These are phyloP conservation scores for Drosophila greeni DNA, from an alignment of 2,888 invertebrate genomes.

Conservation along the genomic window DNA sequence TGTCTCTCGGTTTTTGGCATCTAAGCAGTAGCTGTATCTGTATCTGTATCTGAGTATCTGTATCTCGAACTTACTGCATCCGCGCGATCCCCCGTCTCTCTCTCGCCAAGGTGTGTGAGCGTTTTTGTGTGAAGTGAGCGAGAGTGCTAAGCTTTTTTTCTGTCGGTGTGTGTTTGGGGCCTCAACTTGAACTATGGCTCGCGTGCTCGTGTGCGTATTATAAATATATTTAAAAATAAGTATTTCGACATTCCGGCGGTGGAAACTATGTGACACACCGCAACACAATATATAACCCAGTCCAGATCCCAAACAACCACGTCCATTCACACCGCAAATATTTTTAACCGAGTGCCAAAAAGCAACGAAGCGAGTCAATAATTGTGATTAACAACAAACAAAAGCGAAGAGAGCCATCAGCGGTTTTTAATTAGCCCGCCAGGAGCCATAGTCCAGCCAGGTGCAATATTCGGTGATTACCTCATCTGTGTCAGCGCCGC, in stretches of 20 bases:
- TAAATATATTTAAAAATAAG: slow-evolving; percentile 67
- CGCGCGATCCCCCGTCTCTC: slow-evolving; percentile 16
- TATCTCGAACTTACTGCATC: slow-evolving; percentile 30
- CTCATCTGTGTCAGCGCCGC: slow-evolving; percentile 58
- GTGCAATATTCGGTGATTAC: slow-evolving; percentile 62
- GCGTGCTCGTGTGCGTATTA: slow-evolving; percentile 43
- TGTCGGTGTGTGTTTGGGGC: slow-evolving; percentile 23
- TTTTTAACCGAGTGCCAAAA: slow-evolving; percentile 42
- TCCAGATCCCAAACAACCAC: slow-evolving; percentile 34
- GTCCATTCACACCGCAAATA: slow-evolving; percentile 15
- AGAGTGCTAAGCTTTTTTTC: slow-evolving; percentile 58
- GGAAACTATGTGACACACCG: slow-evolving; percentile 50
- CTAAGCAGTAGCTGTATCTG: slow-evolving; percentile 22
- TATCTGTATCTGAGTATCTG: slow-evolving; percentile 30
- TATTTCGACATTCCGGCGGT: slow-evolving; percentile 65
- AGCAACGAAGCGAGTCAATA: slow-evolving; percentile 45
- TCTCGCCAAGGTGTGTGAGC: slow-evolving; percentile 4
- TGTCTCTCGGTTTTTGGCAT: slow-evolving; percentile 28
- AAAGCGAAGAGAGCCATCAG: slow-evolving; percentile 29
- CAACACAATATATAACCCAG: neutral
- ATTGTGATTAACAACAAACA: slow-evolving; percentile 62
- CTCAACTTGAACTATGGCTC: slow-evolving; percentile 67
- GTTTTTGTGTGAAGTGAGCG: slow-evolving; percentile 21
- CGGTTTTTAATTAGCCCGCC: slow-evolving; percentile 30
- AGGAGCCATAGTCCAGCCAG: slow-evolving; percentile 38